A percentile compares a stretch with the other conserved stretches of the same genome.
phyloP scores from a whole-genome alignment of 2,113 vertebrate species.

The Lepus timidus region DNA sequence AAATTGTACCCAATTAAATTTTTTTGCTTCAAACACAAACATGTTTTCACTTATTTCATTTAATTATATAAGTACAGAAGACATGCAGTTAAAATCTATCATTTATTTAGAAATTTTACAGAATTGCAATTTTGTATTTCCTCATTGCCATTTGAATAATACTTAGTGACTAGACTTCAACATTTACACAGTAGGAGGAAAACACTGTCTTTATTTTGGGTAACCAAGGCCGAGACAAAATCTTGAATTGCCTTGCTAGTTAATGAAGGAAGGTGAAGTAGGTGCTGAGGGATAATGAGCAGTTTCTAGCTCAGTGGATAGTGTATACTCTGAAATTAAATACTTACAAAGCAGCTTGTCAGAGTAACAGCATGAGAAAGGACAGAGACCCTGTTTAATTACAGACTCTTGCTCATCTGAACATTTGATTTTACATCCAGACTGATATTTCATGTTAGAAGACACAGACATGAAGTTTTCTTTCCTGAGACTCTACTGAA shows the following conservation, averaged over 20 bases:
- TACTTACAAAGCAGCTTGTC: not conserved
- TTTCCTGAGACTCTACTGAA: not conserved
- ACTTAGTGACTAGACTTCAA: not conserved
- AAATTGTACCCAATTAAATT: not conserved
- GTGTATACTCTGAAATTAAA: not conserved
- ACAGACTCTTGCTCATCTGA: not conserved
- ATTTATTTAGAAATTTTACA: not conserved
- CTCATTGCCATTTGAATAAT: not conserved
- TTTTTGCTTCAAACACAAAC: not conserved
- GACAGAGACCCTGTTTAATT: not conserved
- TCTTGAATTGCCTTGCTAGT: not conserved
- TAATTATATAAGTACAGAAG: not conserved
- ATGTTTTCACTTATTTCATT: not conserved
- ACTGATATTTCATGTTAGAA: not conserved
- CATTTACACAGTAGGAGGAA: not conserved
- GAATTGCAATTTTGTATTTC: not conserved
- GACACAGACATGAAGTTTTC: not conserved
- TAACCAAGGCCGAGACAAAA: not conserved
- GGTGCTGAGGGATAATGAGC: not conserved
- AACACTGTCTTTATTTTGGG: not conserved
- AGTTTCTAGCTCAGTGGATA: not conserved
- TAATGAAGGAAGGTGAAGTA: not conserved
- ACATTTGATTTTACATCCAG: not conserved
- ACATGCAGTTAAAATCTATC: not conserved
- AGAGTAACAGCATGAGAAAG: not conserved